These are phyloP conservation scores for Psilopsiagon aymara DNA, from an alignment of 2,113 vertebrate species.

Conservation along the genomic window DNA sequence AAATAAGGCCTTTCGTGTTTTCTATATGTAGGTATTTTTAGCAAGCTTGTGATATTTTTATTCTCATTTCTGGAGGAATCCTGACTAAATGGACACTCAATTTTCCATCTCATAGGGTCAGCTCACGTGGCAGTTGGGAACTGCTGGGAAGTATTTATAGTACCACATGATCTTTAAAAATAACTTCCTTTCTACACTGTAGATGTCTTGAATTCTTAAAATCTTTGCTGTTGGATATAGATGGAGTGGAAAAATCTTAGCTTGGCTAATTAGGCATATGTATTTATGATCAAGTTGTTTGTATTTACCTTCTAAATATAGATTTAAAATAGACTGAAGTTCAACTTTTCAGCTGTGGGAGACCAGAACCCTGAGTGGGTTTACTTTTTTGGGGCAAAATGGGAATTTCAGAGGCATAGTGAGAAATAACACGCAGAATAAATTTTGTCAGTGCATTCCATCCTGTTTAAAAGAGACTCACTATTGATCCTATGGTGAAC, in stretches of 20 bases:
- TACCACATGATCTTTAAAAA: slow-evolving; percentile 43
- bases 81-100: neutral
- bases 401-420: neutral
- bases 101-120: slow-evolving; percentile 44
- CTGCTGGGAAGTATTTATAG: slow-evolving; percentile 45
- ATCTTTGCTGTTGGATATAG: neutral
- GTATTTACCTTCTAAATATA: neutral
- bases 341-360: neutral
- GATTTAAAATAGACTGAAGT: neutral
- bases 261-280: neutral
- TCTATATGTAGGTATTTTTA: slow-evolving; percentile 26
- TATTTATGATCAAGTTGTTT: neutral
- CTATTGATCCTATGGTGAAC: neutral
- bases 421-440: neutral
- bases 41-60: slow-evolving; percentile 29
- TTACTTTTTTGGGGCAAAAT: neutral
- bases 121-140: neutral
- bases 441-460: neutral
- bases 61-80: slow-evolving; percentile 34
- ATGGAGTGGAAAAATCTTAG: neutral
- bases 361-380: neutral
- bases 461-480: neutral
- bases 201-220: slow-evolving; percentile 5
- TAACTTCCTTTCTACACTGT: neutral
- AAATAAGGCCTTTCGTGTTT: neutral